phyloP scores from a whole-genome alignment of 1,140 invertebrate species.

The Eriosoma lanigerum region DNA sequence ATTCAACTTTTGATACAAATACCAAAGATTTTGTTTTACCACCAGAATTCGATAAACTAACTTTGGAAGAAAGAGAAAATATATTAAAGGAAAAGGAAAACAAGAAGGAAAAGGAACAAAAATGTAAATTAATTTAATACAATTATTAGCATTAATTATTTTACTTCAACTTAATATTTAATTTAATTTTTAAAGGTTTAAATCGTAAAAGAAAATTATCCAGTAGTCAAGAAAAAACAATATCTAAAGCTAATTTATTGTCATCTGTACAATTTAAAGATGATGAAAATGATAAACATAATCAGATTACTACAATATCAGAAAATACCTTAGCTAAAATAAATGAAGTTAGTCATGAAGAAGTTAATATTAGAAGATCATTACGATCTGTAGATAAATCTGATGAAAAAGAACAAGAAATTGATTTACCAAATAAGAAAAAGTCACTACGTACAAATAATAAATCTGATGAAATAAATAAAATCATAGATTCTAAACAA shows the following conservation, averaged over 20 bases:
- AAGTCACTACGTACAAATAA: background rate
- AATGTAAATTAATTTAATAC: slow-evolving; percentile 14
- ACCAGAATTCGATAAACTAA: background rate
- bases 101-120: background rate
- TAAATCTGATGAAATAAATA: slow-evolving; percentile 1
- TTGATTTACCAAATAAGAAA: background rate
- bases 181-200: slow-evolving; percentile 12
- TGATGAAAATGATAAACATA: background rate
- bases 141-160: background rate
- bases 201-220: background rate
- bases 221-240: background rate
- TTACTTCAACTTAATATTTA: background rate
- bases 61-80: background rate
- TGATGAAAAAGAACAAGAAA: slow-evolving; percentile 9
- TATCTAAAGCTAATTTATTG: background rate
- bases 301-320: background rate
- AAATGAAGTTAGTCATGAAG: background rate
- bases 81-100: background rate
- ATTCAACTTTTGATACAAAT: background rate
- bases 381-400: slow-evolving; percentile 22
- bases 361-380: slow-evolving; percentile 36
- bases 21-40: background rate
- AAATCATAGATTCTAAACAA: background rate
- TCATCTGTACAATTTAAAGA: slow-evolving; percentile 12
- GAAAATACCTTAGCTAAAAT: background rate